Base-by-base conservation (phyloP, 2,888 invertebrate genomes). In the Pristionchus maxplancki region DNA sequence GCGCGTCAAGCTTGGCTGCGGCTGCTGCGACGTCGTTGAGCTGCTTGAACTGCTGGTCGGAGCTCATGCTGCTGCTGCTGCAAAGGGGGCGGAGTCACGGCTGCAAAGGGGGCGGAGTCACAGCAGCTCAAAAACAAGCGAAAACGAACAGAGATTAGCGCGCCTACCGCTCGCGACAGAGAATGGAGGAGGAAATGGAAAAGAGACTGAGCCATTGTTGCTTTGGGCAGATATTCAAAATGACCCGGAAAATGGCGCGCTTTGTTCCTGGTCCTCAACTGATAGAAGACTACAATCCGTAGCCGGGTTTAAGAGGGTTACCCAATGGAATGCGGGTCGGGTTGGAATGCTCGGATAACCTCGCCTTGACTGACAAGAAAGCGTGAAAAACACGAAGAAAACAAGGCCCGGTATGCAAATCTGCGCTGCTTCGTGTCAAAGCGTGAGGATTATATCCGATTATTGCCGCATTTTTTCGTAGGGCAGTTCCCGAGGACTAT, bases 21-120 rank as follows among this genome's bases (percentile, higher is more conserved):
- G 37, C 50, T 31, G 50, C 40, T 24, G 85, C 64, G 11, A 2
- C 37, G 28, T 85, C 85, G 24, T 37, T 83, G 34, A 37, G 40
- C 62, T 53, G 37, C 64, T 85, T 85, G 64, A 85, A 85, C 44
- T 62, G 83, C 53, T 83, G 44, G 24, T 58, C 82, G 28, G 40
- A 40, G 81, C 82, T 53, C 53, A 50, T 82, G 8, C n/a, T n/a
- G 17, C 28, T 15, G 67, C 67, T 50, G 28, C 50, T 83, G 53
- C 82, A 53, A 83, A 53, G 24, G n/a, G n/a, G n/a, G n/a, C 15
- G 4, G 81, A 58, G 17, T 44, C 13, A 28, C 67, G 17, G 28
- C 50, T 83, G 53, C 82, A 53, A 83, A 53, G 24, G n/a, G n/a
- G n/a, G n/a, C 15, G 4, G 81, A 58, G 48, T 31, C 0, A 13